Conservation (phyloP, 2,797 vertebrate species). For the Toxotes lorentzi region DNA sequence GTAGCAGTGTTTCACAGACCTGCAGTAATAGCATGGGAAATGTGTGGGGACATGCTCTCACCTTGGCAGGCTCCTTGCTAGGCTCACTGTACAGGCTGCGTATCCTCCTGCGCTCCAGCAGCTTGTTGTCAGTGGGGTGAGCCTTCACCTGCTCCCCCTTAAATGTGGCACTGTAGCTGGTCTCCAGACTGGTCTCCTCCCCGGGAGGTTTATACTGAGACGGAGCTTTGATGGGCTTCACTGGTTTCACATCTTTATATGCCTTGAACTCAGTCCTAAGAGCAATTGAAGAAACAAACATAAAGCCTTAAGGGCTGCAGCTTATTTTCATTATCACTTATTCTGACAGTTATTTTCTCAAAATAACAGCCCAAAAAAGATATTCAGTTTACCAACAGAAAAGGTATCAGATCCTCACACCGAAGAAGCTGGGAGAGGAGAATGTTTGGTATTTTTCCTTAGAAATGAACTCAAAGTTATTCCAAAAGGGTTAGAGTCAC, state of each 20-base stretch:
- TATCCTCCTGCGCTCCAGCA: slow-evolving; percentile 94
- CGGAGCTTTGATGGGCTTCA: slow-evolving; percentile 92
- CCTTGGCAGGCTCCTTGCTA: slow-evolving; percentile 92
- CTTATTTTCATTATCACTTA: neutral
- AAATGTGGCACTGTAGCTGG: slow-evolving; percentile 96
- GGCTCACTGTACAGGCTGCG: slow-evolving; percentile 97
- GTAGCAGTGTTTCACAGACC: neutral
- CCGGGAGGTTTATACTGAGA: slow-evolving; percentile 90
- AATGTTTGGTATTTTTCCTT: neutral
- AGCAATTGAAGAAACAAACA: neutral
- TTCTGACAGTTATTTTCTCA: neutral
- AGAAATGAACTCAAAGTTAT: neutral
- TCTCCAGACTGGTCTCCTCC: slow-evolving; percentile 91
- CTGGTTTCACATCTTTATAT: slow-evolving; percentile 93
- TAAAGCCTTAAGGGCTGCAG: neutral
- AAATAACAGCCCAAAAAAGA: neutral
- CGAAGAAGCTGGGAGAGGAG: too few relatives aligned
- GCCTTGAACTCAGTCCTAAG: slow-evolving; percentile 95
- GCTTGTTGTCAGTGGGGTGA: slow-evolving; percentile 89
- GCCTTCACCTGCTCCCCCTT: slow-evolving; percentile 94
- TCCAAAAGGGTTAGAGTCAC: neutral
- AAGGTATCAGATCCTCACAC: neutral
- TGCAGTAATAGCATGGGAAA: neutral
- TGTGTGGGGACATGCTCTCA: slow-evolving; percentile 73
- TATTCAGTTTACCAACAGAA: neutral